Percentiles rank a stretch among this genome's conserved stretches.
Conservation (phyloP, 2,113 vertebrate species). For the Ifrita kowaldi region DNA sequence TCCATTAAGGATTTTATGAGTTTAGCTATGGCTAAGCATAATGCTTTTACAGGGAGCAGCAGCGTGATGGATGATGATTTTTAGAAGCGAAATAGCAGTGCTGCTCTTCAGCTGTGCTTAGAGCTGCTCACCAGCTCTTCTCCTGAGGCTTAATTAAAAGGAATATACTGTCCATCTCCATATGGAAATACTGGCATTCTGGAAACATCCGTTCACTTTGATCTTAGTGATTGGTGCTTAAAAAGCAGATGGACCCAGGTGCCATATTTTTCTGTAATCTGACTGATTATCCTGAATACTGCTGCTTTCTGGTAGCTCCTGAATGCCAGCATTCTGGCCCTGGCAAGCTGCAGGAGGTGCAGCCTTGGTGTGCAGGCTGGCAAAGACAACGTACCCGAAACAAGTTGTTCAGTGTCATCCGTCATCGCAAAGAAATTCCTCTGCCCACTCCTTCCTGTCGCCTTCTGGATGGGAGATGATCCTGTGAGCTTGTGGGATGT, state of each 20-base stretch:
- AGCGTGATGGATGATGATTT: neutral
- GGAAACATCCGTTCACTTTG: neutral
- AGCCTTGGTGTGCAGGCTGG: neutral
- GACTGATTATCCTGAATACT: neutral
- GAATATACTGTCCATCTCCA: neutral
- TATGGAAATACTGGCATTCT: neutral
- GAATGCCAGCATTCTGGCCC: neutral
- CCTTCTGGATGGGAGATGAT: neutral
- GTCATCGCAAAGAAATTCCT: neutral
- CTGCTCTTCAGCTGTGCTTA: neutral
- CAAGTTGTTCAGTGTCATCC: neutral
- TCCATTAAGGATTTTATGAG: conserved; percentile 9
- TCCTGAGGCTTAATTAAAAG: conserved; percentile 18
- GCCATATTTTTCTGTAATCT: neutral
- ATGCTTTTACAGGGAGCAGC: neutral
- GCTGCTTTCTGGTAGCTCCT: neutral
- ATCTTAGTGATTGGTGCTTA: neutral
- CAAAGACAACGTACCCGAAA: neutral
- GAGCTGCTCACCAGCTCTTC: neutral
- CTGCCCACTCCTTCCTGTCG: conserved; percentile 20
- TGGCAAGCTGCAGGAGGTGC: neutral
- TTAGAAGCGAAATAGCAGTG: neutral
- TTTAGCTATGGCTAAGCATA: neutral
- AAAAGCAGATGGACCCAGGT: neutral
- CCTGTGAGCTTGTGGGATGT: neutral